Evolutionary conservation across 1,140 invertebrate species (phyloP).

Genomic region (Nasonia giraulti): DNA sequence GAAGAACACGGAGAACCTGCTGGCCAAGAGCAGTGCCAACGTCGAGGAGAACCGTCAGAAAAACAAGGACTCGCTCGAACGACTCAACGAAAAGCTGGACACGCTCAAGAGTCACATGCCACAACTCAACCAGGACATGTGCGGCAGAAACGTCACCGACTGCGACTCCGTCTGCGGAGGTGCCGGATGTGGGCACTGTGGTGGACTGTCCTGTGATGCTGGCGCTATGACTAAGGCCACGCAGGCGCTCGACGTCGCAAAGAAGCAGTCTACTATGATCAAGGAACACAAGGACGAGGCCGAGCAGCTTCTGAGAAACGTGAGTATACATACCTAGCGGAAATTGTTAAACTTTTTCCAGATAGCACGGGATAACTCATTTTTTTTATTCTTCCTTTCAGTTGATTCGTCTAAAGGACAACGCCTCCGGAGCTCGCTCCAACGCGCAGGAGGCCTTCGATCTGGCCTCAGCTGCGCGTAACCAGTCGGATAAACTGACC

Average conservation of each 20-base stretch:
- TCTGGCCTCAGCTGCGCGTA: slow-evolving; percentile 74
- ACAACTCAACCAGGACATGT: slow-evolving; percentile 91
- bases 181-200: slow-evolving; percentile 93
- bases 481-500: slow-evolving; percentile 76
- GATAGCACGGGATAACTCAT: not conserved
- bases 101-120: slow-evolving; percentile 84
- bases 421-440: slow-evolving; percentile 75
- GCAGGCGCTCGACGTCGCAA: slow-evolving; percentile 88
- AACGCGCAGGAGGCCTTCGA: slow-evolving; percentile 79
- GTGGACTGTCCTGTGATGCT: slow-evolving; percentile 90
- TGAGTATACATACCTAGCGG: slow-evolving; percentile 63
- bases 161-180: slow-evolving; percentile 95
- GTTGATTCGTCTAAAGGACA: slow-evolving; percentile 77
- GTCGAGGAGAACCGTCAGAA: slow-evolving; percentile 83
- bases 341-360: not conserved
- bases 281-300: slow-evolving; percentile 87
- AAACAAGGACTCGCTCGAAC: slow-evolving; percentile 80
- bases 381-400: slow-evolving; percentile 60
- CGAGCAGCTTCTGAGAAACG: slow-evolving; percentile 79
- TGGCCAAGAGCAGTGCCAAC: slow-evolving; percentile 81
- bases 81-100: slow-evolving; percentile 80
- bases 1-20: slow-evolving; percentile 86
- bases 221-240: slow-evolving; percentile 92
- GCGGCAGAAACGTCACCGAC: slow-evolving; percentile 88
- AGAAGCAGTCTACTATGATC: slow-evolving; percentile 87